Evolutionary conservation across 2,797 vertebrate genomes (phyloP).

Genomic region (Neosilurus hyrtlii): DNA sequence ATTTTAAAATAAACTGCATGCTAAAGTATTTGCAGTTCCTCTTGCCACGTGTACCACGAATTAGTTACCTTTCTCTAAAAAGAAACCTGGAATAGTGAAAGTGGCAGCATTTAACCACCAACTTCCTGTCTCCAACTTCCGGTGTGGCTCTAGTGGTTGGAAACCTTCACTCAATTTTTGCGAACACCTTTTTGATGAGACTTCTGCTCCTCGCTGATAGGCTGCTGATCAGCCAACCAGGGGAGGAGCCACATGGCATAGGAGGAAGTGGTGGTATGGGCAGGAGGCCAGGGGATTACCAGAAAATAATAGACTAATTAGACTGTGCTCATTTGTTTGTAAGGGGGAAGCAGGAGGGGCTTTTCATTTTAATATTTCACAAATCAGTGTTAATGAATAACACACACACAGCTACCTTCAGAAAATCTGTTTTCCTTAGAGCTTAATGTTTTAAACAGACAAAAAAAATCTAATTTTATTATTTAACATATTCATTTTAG

Average conservation of each 20-base stretch:
- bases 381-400: not conserved
- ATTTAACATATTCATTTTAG: not conserved
- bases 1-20: conserved; percentile 26
- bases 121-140: conserved; percentile 73
- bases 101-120: conserved; percentile 62
- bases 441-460: not conserved
- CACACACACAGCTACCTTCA: not conserved
- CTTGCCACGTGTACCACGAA: conserved; percentile 31
- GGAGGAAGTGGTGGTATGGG: conserved; percentile 70
- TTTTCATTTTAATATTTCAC: not conserved
- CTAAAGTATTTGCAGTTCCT: conserved; percentile 6
- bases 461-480: not conserved
- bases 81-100: conserved; percentile 60
- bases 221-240: conserved; percentile 60
- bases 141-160: conserved; percentile 61
- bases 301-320: conserved; percentile 46
- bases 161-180: conserved; percentile 60
- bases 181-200: conserved; percentile 47
- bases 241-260: conserved; percentile 53
- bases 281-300: conserved; percentile 70
- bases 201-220: conserved; percentile 59
- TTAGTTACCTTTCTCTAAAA: conserved; percentile 17
- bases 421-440: not conserved
- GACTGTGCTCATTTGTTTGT: not conserved
- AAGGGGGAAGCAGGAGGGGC: not conserved